A percentile compares a stretch with the other conserved stretches of the same genome.
phyloP scores from a whole-genome alignment of 2,797 vertebrate species.

The Neopelma chrysocephalum region DNA sequence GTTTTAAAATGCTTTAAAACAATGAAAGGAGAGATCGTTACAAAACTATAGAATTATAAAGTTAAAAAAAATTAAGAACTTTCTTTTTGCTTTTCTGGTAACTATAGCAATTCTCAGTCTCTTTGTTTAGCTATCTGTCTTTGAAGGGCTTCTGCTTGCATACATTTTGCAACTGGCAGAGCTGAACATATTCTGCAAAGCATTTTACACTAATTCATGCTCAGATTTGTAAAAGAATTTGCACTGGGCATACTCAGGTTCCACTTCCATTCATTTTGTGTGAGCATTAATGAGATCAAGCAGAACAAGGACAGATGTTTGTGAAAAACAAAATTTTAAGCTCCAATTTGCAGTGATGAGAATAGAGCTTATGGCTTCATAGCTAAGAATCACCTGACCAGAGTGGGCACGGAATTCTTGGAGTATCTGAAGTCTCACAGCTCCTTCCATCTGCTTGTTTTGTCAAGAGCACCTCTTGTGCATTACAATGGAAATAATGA shows the following conservation, averaged over 20 bases:
- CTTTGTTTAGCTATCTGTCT: slow-evolving; percentile 51
- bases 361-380: not conserved
- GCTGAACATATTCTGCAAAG: not conserved
- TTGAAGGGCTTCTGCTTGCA: slow-evolving; percentile 16
- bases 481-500: not conserved
- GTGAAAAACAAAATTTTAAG: slow-evolving; percentile 14
- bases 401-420: not conserved
- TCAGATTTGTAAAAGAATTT: not conserved
- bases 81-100: not conserved
- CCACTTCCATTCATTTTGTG: not conserved
- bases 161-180: not conserved
- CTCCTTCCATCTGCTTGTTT: not conserved
- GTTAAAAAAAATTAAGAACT: not conserved
- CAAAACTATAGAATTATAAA: not conserved
- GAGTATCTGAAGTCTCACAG: not conserved
- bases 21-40: not conserved
- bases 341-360: not conserved
- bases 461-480: not conserved
- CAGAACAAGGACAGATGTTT: slow-evolving; percentile 35
- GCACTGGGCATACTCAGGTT: not conserved
- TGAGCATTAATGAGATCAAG: slow-evolving; percentile 33
- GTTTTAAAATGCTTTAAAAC: not conserved
- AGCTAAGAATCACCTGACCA: not conserved
- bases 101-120: slow-evolving; percentile 7
- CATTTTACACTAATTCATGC: not conserved